These are phyloP conservation scores for Cairina moschata DNA, from an alignment of 2,113 vertebrate species.

Conservation along the genomic window DNA sequence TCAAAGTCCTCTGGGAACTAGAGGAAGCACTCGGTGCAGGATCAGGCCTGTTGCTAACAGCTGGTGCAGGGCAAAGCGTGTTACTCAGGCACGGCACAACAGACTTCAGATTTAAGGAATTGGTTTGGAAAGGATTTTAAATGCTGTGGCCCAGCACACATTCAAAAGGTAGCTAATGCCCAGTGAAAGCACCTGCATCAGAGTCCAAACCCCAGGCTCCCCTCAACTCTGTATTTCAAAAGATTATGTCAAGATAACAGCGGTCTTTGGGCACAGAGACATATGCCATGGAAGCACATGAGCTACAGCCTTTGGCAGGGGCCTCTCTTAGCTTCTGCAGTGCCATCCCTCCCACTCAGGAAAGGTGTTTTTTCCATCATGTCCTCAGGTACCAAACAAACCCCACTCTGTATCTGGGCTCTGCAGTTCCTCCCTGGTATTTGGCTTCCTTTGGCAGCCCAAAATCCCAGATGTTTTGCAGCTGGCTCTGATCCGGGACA, in stretches of 20 bases:
- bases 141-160: fast-evolving
- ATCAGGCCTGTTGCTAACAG: not conserved
- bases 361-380: fast-evolving
- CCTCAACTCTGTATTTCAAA: not conserved
- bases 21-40: not conserved
- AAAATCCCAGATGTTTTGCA: not conserved
- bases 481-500: not conserved
- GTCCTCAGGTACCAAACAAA: not conserved
- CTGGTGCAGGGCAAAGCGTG: not conserved
- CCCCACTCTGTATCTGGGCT: not conserved
- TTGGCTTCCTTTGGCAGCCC: not conserved
- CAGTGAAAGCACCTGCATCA: not conserved
- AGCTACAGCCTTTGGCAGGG: not conserved
- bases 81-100: not conserved
- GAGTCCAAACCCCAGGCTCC: not conserved
- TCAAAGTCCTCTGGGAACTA: conserved; percentile 7
- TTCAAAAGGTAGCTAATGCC: not conserved
- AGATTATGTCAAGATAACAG: not conserved
- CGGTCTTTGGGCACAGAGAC: not conserved
- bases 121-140: not conserved
- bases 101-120: not conserved
- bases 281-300: not conserved
- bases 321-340: not conserved
- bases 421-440: not conserved
- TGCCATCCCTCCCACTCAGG: fast-evolving